Percentiles rank a stretch among this genome's conserved stretches.
phyloP scores from a whole-genome alignment of 2,113 vertebrate species.

The Acanthisitta chloris region DNA sequence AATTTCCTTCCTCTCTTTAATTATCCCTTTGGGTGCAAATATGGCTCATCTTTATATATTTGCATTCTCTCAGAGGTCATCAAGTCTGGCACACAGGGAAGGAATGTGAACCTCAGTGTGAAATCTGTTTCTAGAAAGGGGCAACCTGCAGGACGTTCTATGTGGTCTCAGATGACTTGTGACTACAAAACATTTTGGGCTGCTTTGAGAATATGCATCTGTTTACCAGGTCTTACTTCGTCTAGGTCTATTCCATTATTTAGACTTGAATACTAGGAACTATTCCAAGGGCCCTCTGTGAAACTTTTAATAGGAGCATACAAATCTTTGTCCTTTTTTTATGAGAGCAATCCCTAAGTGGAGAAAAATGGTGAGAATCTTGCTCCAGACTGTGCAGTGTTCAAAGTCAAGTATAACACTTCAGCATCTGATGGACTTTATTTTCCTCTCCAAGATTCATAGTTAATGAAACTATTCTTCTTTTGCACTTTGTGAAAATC shows the following conservation, averaged over 20 bases:
- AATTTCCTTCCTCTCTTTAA: conserved; percentile 66
- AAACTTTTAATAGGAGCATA: neutral
- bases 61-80: conserved; percentile 46
- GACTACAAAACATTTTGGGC: neutral
- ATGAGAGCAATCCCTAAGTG: neutral
- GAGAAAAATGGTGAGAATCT: neutral
- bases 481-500: neutral
- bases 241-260: neutral
- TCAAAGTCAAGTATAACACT: neutral
- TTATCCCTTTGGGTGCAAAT: conserved; percentile 49
- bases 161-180: neutral
- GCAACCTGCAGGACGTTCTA: neutral
- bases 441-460: neutral
- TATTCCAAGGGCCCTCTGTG: neutral
- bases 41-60: conserved; percentile 28
- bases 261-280: neutral
- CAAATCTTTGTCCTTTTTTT: neutral
- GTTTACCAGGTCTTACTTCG: neutral
- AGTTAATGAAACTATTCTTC: neutral
- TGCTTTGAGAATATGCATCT: neutral
- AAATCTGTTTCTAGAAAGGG: neutral
- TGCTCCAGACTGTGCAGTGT: neutral
- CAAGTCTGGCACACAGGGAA: neutral
- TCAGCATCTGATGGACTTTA: neutral
- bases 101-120: neutral